Percentiles rank a stretch among this genome's conserved stretches.
Conservation (phyloP, 2,888 invertebrate genomes). For the Tachystola acroxantha region DNA sequence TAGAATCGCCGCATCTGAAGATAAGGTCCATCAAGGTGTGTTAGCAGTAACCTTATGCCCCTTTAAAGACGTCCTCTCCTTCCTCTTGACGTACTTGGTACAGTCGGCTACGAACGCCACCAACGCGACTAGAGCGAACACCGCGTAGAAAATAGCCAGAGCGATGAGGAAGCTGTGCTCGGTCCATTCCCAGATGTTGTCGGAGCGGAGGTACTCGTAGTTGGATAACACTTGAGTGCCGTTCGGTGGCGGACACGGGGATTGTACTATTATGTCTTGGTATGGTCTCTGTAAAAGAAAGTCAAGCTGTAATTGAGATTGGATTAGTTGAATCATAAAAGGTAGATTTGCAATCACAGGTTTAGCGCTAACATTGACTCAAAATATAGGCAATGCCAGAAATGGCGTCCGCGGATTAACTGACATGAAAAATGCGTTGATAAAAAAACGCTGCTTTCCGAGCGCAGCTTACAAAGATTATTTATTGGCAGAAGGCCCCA, state of each 20-base stretch:
- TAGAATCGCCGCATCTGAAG: no score
- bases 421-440: no score
- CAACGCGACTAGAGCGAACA: slow-evolving; percentile 79
- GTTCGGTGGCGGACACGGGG: slow-evolving; percentile 88
- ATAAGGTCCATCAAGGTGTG: slow-evolving; percentile 78
- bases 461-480: no score
- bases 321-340: no score
- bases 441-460: no score
- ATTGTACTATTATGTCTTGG: slow-evolving; percentile 91
- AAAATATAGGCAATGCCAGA: no score
- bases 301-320: no score
- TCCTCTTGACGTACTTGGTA: slow-evolving; percentile 71
- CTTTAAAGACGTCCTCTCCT: slow-evolving; percentile 65
- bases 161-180: slow-evolving; percentile 79
- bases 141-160: slow-evolving; percentile 79
- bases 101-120: slow-evolving; percentile 80
- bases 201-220: slow-evolving; percentile 53
- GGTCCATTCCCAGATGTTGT: slow-evolving; percentile 68
- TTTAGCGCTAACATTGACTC: no score
- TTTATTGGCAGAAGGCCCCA: no score
- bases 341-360: no score
- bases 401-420: no score
- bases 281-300: slow-evolving; percentile 88
- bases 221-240: slow-evolving; percentile 83
- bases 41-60: slow-evolving; percentile 79